These are phyloP conservation scores for Eospalax fontanierii DNA, from an alignment of 2,797 vertebrate species.

Conservation along the genomic window DNA sequence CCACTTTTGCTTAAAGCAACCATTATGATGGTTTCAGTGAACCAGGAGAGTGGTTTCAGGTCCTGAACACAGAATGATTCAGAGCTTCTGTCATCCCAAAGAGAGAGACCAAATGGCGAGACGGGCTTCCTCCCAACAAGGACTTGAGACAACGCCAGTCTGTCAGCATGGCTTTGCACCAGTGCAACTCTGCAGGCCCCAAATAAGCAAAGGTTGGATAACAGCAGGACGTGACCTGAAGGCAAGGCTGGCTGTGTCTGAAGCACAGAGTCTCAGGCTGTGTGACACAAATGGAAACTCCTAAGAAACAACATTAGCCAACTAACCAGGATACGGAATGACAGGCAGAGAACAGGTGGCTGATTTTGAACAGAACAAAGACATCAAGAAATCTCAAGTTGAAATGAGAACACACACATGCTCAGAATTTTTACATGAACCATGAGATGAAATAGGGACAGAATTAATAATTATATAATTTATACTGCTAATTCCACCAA, in stretches of 20 bases:
- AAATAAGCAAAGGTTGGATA: background rate
- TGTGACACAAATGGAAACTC: slow-evolving; percentile 50
- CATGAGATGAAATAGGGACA: background rate
- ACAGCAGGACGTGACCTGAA: slow-evolving; percentile 33
- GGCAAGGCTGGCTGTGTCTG: slow-evolving; percentile 32
- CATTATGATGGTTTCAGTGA: background rate
- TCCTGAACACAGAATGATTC: slow-evolving; percentile 27
- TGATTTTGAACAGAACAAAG: slow-evolving; percentile 30
- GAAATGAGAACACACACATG: background rate
- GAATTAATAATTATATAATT: background rate
- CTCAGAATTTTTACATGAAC: background rate
- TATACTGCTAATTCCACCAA: background rate
- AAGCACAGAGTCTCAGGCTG: background rate
- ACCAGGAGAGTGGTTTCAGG: background rate
- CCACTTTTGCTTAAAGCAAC: background rate
- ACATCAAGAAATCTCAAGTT: slow-evolving; percentile 18
- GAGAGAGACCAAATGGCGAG: slow-evolving; percentile 72
- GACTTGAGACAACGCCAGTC: slow-evolving; percentile 52
- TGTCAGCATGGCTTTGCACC: slow-evolving; percentile 64
- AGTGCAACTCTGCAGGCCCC: background rate
- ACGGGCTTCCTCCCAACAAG: slow-evolving; percentile 42
- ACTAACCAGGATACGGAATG: background rate
- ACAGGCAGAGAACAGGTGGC: slow-evolving; percentile 47
- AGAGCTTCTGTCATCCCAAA: slow-evolving; percentile 38
- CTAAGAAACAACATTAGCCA: slow-evolving; percentile 54